These are phyloP conservation scores for Lepidurus couesii DNA, from an alignment of 1,140 invertebrate genomes.

Conservation along the genomic window DNA sequence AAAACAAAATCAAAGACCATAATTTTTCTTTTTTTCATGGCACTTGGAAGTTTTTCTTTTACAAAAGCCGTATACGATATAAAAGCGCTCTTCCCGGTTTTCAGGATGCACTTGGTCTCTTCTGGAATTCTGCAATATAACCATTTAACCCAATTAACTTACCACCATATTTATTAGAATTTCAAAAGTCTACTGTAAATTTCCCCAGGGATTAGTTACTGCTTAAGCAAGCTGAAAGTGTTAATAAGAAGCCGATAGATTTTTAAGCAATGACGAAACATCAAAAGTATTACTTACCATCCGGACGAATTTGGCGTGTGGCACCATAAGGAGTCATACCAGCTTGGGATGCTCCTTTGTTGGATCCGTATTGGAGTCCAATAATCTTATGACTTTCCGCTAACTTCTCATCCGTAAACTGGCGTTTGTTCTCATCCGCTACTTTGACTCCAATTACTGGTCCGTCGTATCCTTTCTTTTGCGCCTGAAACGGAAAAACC, in stretches of 20 bases:
- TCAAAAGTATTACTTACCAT: conserved; percentile 39
- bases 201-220: not conserved
- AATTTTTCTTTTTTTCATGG: conserved; percentile 1
- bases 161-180: not conserved
- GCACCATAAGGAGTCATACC: conserved; percentile 55
- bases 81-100: not conserved
- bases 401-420: conserved; percentile 48
- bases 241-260: not conserved
- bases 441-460: conserved; percentile 53
- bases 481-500: conserved; percentile 44
- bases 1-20: not conserved
- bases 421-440: conserved; percentile 50
- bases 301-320: conserved; percentile 50
- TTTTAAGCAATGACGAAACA: not conserved
- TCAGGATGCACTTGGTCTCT: not conserved
- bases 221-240: conserved; percentile 4
- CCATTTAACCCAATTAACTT: conserved; percentile 4
- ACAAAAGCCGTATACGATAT: not conserved
- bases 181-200: not conserved
- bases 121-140: not conserved
- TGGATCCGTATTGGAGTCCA: conserved; percentile 50
- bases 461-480: conserved; percentile 49
- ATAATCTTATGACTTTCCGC: conserved; percentile 52
- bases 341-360: conserved; percentile 51
- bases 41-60: not conserved